Base-by-base conservation (phyloP, 2,888 invertebrate species). In the Smittia sp. region DNA sequence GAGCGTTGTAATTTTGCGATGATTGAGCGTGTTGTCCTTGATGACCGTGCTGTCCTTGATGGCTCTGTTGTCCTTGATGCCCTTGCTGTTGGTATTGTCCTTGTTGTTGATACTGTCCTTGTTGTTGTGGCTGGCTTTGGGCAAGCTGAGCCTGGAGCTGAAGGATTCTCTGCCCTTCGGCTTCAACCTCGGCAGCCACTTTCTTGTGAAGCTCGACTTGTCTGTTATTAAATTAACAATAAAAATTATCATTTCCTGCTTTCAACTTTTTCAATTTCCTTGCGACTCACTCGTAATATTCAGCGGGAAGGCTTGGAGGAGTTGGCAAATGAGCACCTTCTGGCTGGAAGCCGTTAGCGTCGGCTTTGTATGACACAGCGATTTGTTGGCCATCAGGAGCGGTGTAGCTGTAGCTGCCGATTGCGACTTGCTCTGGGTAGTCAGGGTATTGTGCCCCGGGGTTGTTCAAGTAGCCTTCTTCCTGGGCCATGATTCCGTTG, bases 281-380 rank as follows among this genome's bases (percentile, higher is more conserved):
- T 65, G 41, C 18, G 20, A 73, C 72, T 73, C 54, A 73, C 72
- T 73, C 73, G 65, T 73, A 73, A 20, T 54, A 73, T 39, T 73
- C 73, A 11, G 65, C 87, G 38, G 91, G 91, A 76, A 91, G 85
- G 24, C 91, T 90, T 46, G 91, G 91, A 6, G 91, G 87, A 38
- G 90, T 90, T 52, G 92, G 92, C 77, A 92, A 81, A 80, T 92
- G 92, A 54, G 90, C 90, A 70, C 92, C 92, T 77, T 86, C 86
- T 11, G 91, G 89, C 78, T 89, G 87, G 82, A 90, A 92, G 74
- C 92, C 92, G 78, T 89, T 90, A 77, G 89, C 88, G 79, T 92
- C 91, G 73, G 91, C 91, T 74, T 89, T 85, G 79, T 91, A 91
- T 77, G 86, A 84, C 2, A 88, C 86, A 15, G 87, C 86, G 75